These are phyloP conservation scores for Teleogryllus occipitalis DNA, from an alignment of 1,140 invertebrate species.

Conservation along the genomic window DNA sequence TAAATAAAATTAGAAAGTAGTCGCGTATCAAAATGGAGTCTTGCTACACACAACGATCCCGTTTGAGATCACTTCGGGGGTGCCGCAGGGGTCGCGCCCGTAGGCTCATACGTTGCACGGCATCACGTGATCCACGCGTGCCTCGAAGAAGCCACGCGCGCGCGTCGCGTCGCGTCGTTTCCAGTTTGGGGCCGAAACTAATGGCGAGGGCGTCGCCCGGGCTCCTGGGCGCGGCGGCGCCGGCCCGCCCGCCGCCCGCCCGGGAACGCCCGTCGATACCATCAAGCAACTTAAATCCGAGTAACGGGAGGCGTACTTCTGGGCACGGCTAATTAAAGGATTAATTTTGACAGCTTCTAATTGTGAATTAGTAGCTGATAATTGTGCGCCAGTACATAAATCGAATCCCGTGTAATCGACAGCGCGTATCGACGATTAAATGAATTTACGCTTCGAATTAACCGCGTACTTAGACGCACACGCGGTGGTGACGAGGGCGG, in stretches of 20 bases:
- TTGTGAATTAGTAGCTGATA: conserved; percentile 1
- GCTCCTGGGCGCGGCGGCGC: neutral
- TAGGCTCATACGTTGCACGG: too few species aligned
- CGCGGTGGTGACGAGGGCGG: neutral
- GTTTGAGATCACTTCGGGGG: too few species aligned
- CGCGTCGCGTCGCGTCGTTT: neutral
- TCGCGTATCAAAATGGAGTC: too few species aligned
- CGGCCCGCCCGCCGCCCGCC: too few species aligned
- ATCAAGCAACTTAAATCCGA: neutral
- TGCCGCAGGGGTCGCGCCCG: too few species aligned
- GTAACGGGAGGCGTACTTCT: neutral
- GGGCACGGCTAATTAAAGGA: neutral
- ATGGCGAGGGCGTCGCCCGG: neutral
- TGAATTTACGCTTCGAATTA: neutral
- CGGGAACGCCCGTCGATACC: neutral
- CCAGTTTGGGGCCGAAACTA: neutral
- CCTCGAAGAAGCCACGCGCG: neutral
- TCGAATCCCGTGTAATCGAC: neutral
- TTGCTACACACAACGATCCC: too few species aligned
- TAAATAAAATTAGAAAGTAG: too few species aligned
- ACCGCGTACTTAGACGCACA: neutral
- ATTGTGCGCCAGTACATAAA: neutral
- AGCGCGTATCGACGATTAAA: neutral
- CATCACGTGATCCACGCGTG: too few species aligned
- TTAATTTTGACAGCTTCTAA: neutral